Base-by-base conservation (phyloP, 2,113 vertebrate genomes). In the Ammodytes dubius region DNA sequence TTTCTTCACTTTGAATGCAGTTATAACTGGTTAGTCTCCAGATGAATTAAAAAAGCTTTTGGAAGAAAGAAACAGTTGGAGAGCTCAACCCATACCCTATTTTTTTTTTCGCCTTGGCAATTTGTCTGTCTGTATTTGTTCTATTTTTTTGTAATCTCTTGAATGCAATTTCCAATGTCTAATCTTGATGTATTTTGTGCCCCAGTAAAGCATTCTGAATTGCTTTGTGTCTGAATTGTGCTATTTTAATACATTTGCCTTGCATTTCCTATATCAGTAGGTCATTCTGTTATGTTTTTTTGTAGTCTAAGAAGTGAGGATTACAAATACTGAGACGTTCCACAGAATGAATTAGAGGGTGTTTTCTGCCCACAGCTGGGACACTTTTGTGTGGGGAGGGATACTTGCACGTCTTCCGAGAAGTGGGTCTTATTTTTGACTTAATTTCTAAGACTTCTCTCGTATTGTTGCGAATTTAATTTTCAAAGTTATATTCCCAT, bases 1-100 rank as follows among this genome's bases (percentile, higher is more conserved):
- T 64, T 7, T 70, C 70, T 14, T 7, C 8, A 5, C 53, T 68
- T 53, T 6, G 17, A 68, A 53, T n/a, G 65, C 65, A 68, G 64
- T 72, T 7, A 2, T 46, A 46, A 13, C 11, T 54, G 9, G 15
- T 35, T 47, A 13, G 6, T 47, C 63, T 65, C 40, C 42, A 13
- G 58, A 60, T 40, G 9, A 37, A 60, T 42, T 17, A 42, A 15
- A 43, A 43, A 37, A 59, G 35, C 37, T 40, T 15, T 60, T 15
- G 37, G 37, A 60, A 39, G 35, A 39, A 39, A 59, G 35, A 39
- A 59, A 27, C 57, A 59, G 57, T 2, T 12, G 8, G 0, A 7
- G 9, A 65, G 5, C 27, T 67, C 13, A 50, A 39, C 12, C 11
- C 43, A 63, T 11, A n/a, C 39, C 57, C 3, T 12, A 2, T 53